Conservation (phyloP, 2,113 vertebrate species). For the Apodemus speciosus region DNA sequence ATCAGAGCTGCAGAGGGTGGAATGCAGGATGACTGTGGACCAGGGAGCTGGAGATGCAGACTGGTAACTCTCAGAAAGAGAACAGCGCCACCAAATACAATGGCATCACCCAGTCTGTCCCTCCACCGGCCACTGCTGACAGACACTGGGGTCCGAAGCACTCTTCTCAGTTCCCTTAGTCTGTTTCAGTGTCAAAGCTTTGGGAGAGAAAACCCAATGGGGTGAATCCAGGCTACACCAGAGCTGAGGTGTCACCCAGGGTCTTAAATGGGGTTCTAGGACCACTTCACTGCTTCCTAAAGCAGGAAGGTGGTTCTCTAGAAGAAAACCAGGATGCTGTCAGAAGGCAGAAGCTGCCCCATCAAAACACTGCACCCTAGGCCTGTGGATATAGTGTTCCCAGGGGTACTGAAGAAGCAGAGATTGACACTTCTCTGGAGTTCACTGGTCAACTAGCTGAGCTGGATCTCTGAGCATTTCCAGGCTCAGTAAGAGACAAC, state of each 20-base stretch:
- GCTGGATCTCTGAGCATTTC: neutral
- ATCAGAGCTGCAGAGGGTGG: neutral
- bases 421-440: neutral
- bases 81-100: neutral
- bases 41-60: neutral
- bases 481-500: neutral
- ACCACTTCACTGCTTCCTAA: neutral
- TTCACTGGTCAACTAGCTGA: neutral
- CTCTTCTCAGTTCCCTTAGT: neutral
- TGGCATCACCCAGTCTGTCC: neutral
- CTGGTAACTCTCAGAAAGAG: neutral
- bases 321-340: neutral
- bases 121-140: neutral
- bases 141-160: accelerated
- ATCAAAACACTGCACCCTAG: neutral
- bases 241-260: neutral
- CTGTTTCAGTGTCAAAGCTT: neutral
- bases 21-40: neutral
- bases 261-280: neutral
- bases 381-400: too few species aligned
- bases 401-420: neutral
- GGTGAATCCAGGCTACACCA: neutral
- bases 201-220: neutral
- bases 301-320: neutral
- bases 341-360: neutral